Base-by-base conservation (phyloP, 23 tunicate genomes). In the Aplidium turbinatum region DNA sequence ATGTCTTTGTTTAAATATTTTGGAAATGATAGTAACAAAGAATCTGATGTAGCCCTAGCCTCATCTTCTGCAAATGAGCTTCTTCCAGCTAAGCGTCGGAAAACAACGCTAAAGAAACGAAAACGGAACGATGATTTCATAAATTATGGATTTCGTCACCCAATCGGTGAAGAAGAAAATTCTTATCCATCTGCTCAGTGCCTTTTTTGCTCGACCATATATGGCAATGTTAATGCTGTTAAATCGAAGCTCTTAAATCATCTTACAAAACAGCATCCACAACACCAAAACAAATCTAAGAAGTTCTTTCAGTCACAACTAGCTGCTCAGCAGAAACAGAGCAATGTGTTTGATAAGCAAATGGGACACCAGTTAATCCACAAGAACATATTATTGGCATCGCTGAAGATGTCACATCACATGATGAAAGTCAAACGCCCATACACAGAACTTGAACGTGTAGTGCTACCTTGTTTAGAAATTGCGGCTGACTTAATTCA, bases 231-330 rank as follows among this genome's bases (percentile, higher is more conserved):
- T 16, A 52, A 38, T 21, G 29, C 29, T 36, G 64, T 1, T 24
- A 23, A 11, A 26, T 31, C 30, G 19, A 51, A 72, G 30, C 78
- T 72, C 1, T 30, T 1, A 31, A 72, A 18, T 19, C 78, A 72
- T 31, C n/a, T 27, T 7, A 31, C 47, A 27, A 70, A 27, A 16
- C 47, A 70, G 54, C 64, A 72, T 53, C 1, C 65, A 11, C 38
- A n/a, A 51, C 78, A 72, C 34, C 24, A 72, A 72, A 72, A 52
- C 65, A 72, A 72, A 40, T 72, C 78, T 20, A 64, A 0, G 25
- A 13, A 20, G 24, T 72, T 72, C 32, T 72, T 72, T 18, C 27
- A 3, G 20, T 11, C 26, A 47, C 76, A 70, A 70, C 21, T 26
- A 53, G 31, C 42, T 31, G 26, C 21, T 7, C 46, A 11, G 57